Evolutionary conservation across 2,888 invertebrate species (phyloP), one percentile per base, ranked within the genome.

Genomic region (Lapara coniferarum): DNA sequence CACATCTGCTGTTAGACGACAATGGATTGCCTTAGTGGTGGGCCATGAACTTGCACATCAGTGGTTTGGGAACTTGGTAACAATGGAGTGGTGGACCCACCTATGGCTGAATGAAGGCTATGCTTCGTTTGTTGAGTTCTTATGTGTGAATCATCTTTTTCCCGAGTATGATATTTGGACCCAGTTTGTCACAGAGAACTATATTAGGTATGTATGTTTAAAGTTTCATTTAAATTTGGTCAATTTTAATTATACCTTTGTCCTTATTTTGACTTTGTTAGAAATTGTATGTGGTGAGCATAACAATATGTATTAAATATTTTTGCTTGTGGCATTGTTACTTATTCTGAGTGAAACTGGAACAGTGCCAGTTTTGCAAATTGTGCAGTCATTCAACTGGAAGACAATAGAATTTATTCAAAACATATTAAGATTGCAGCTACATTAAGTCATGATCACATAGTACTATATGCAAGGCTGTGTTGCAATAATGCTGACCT

Each of bases 11-110:
- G 96, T 96, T 70, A 95, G 96, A 67, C 96, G 97, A 78, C 98
- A 98, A 84, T 96, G 96, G 91, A 97, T 98, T 79, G 98, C 98
- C 0, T 89, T 98, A 25, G 97, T 98, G 0, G 97, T 97, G 30
- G 97, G 97, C 0, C 99, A 99, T 89, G 99, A 99, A 88, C 92
- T 99, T 67, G 98, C 98, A 4, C 99, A 99, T 89, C 98, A 99
- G 88, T 99, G 99, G 99, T 99, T 99, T 90, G 99, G 99, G 10
- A 99, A 99, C 88, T 95, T 99, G 63, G 99, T 99, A 1, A 99
- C 99, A 37, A 99, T 99, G 98, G 98, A 98, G 89, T 98, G 98
- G 98, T 99, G 98, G 98, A 98, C 98, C 2, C 97, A 99, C 91
- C 92, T 98, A 51, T 99, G 99, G 99, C 92, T 99, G 52, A 99